Percentiles rank a stretch among this genome's conserved stretches.
These are phyloP conservation scores for Polylopha cassiicola DNA, from an alignment of 2,888 invertebrate genomes.

Conservation along the genomic window DNA sequence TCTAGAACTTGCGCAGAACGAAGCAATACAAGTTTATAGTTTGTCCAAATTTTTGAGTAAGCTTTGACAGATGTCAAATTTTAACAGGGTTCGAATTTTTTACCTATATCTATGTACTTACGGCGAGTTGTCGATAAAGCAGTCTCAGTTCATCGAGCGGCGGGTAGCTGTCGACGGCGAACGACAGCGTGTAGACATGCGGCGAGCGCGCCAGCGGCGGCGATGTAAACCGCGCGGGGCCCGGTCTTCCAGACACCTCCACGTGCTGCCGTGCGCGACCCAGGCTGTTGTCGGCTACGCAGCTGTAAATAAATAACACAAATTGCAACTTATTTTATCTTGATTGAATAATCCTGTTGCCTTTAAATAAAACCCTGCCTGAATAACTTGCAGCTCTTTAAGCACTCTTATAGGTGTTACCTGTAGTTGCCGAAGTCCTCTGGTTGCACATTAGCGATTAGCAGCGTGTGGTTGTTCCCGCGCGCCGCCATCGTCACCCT, in stretches of 20 bases:
- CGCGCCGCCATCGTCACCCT: constrained; percentile 82
- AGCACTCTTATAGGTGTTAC: constrained; percentile 42
- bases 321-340: background rate
- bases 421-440: constrained; percentile 85
- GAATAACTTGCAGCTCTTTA: background rate
- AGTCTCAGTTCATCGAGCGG: constrained; percentile 83
- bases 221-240: constrained; percentile 81
- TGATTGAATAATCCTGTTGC: background rate
- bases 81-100: background rate
- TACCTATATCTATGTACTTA: constrained; percentile 58
- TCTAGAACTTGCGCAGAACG: too few species aligned
- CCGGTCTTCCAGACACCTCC: constrained; percentile 83
- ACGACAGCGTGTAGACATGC: constrained; percentile 80
- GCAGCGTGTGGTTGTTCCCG: constrained; percentile 82
- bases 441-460: constrained; percentile 81
- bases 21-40: too few species aligned
- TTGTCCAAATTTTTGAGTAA: too few species aligned
- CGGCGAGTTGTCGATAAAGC: constrained; percentile 82
- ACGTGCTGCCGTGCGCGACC: constrained; percentile 83
- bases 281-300: constrained; percentile 82
- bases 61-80: background rate
- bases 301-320: constrained; percentile 53
- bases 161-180: constrained; percentile 85
- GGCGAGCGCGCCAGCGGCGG: constrained; percentile 79
- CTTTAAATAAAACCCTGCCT: too few species aligned